Evolutionary conservation across 2,797 vertebrate genomes (phyloP), one percentile per base, ranked within the genome.

Genomic region (Myiotriccus ornatus): DNA sequence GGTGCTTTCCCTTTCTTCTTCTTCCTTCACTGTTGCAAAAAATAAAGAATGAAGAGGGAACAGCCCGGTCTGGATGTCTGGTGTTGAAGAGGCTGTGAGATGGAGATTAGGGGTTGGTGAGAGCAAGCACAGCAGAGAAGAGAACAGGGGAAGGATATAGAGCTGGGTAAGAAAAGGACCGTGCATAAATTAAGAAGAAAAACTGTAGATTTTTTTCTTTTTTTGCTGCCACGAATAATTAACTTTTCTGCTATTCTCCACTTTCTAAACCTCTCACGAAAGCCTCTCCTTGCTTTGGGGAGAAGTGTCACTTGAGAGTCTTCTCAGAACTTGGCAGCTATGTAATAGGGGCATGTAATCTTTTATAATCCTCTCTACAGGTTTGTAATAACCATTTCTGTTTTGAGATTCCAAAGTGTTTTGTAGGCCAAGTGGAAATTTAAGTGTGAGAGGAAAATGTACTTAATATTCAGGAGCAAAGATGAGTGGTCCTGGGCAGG

Each of bases 341-440:
- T 82, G 87, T 91, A 95, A 93, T 81, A 95, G 82, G 81, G 70
- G 25, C 96, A 63, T 95, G 77, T 96, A 95, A 94, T 96, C 95
- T 94, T 91, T 95, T 96, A 56, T 96, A 96, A 93, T 94, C 89
- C 76, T 95, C 89, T 94, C 92, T 76, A 32, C 93, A 96, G 88
- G 94, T 96, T 93, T 86, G 83, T 95, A 96, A 94, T 89, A 95
- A 93, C 91, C 46, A 32, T 93, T 84, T 92, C 93, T 95, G 93
- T 87, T 87, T 95, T 90, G 79, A 95, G 93, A 90, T 96, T 84
- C 85, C 77, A 64, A 84, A 91, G 87, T 12, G 19, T 95, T 92
- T 93, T 90, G 85, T 86, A 76, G 85, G 94, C 87, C 93, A 90
- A 91, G 68, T 91, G 94, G 82, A 74, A 91, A 94, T 95, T 90